Evolutionary conservation across 2,113 vertebrate species (phyloP).

Genomic region (Eubucco bourcierii): DNA sequence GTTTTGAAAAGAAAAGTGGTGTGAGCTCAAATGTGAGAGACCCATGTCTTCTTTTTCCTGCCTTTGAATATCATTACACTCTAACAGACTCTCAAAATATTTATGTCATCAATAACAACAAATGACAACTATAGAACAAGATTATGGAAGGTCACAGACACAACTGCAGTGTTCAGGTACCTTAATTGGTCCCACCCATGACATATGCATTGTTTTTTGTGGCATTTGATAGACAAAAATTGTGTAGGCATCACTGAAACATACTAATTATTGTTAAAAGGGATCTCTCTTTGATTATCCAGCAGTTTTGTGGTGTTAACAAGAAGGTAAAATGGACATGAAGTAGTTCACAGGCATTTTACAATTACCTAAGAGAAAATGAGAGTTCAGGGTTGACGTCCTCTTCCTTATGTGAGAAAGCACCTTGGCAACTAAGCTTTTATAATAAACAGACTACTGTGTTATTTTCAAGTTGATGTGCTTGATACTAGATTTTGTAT

Average conservation of each 20-base stretch:
- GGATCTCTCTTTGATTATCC: neutral
- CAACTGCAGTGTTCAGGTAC: neutral
- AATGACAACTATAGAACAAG: neutral
- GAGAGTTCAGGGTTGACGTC: neutral
- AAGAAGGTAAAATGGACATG: neutral
- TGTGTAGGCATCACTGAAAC: neutral
- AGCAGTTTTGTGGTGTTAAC: neutral
- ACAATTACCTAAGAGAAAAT: neutral
- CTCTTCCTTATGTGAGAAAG: neutral
- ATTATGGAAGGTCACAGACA: conserved; percentile 3
- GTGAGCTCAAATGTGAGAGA: neutral
- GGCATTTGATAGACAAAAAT: neutral
- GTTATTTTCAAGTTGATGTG: neutral
- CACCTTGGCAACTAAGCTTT: neutral
- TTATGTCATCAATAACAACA: neutral
- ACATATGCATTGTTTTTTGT: neutral
- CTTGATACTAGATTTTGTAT: neutral
- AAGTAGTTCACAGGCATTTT: neutral
- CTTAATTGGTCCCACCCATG: neutral
- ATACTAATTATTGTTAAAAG: conserved; percentile 6
- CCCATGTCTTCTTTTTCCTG: neutral
- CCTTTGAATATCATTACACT: neutral
- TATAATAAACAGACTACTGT: neutral
- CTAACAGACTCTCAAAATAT: neutral
- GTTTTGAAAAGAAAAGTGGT: neutral